phyloP scores from a whole-genome alignment of 2,113 vertebrate species.

The Trachemys scripta region DNA sequence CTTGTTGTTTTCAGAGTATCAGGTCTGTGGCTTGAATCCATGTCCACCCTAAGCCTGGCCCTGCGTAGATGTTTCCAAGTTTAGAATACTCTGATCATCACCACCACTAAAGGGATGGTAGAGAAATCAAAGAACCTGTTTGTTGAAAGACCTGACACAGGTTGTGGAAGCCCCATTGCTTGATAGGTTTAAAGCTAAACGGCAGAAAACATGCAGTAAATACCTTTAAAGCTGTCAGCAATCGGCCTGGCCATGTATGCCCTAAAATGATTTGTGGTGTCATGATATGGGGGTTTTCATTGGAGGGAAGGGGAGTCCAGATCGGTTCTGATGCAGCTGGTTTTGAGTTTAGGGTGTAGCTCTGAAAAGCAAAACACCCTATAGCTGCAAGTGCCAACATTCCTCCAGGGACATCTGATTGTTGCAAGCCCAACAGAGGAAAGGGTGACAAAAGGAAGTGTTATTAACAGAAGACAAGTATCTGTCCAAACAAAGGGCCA shows the following conservation, averaged over 20 bases:
- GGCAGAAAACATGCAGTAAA: background rate
- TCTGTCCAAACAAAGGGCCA: constrained; percentile 20
- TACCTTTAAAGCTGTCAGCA: background rate
- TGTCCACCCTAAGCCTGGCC: background rate
- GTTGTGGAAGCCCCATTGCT: background rate
- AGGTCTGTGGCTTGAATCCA: background rate
- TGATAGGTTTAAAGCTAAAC: background rate
- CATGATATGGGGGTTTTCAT: rapidly evolving
- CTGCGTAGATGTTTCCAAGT: constrained; percentile 10
- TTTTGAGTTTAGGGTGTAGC: background rate
- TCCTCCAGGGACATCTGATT: background rate
- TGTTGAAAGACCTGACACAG: background rate
- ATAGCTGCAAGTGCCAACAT: background rate
- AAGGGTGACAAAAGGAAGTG: background rate
- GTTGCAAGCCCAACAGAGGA: background rate
- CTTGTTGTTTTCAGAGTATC: rapidly evolving
- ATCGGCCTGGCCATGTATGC: background rate
- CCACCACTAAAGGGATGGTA: background rate
- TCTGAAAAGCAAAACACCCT: background rate
- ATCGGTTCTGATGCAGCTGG: background rate
- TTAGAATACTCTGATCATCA: background rate
- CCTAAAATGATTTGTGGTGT: background rate
- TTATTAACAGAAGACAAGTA: background rate
- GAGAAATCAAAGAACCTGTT: background rate
- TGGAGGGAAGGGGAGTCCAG: rapidly evolving